Evolutionary conservation across 1,140 invertebrate genomes (phyloP), one percentile per base, ranked within the genome.

Genomic region (Leptinotarsa defecta): DNA sequence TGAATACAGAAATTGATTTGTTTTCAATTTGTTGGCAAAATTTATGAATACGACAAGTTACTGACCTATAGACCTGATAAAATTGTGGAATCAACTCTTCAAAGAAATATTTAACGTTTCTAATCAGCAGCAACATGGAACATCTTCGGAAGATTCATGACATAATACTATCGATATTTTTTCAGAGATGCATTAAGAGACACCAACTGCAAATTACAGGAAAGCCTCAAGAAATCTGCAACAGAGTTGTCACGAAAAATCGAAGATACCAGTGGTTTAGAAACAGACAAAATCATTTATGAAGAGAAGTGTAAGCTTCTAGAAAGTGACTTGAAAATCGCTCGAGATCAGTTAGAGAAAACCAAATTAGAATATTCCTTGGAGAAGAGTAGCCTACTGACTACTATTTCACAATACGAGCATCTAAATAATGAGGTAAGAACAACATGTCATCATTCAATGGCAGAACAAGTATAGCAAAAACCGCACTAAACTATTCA

Each of bases 221-320:
- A 79, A 71, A 68, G 64, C 48, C 68, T 75, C 6, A 77, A 77
- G 34, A 77, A 70, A 34, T 77, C 70, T 3, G 52, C 72, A 61
- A 71, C 43, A 3, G 78, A 79, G 71, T 48, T 77, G 19, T 71
- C 73, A n/a, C 75, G 77, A 48, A 71, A 77, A 68, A 57, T 79
- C 17, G 77, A 78, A 61, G 76, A 75, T 48, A 67, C 15, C 57
- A 20, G 13, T 63, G n/a, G 6, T 24, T 34, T 49, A 6, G 48
- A 19, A 64, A 70, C 71, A 13, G 43, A 48, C 17, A 74, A 27
- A 64, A 17, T 48, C 13, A 22, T 77, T 20, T 34, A 65, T 13
- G 74, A 78, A 69, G 70, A 78, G 65, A 75, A 75, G 22, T 75
- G 34, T 49, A 34, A 72, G 69, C 65, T 69, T 6, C 34, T 78